phyloP scores from a whole-genome alignment of 2,797 vertebrate genomes.

The Microcaecilia unicolor region DNA sequence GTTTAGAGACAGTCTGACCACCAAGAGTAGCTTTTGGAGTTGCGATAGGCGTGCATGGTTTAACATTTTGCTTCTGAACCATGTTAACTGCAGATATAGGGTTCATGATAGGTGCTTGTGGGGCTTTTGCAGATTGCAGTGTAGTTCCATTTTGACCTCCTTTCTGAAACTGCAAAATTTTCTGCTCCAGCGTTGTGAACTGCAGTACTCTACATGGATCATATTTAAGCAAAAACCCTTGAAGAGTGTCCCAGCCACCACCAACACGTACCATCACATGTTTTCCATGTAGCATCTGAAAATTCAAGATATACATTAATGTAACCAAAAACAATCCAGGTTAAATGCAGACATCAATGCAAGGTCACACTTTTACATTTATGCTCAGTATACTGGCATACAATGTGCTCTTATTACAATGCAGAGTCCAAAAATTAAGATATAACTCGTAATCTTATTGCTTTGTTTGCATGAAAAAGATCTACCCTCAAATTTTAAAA shows the following conservation, averaged over 20 bases:
- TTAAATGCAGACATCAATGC: no score
- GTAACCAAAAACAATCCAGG: no score
- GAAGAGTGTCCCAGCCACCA: constrained; percentile 96
- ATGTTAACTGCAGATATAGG: constrained; percentile 71
- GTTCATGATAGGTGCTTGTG: constrained; percentile 79
- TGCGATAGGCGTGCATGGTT: constrained; percentile 5
- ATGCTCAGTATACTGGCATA: no score
- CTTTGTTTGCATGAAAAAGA: no score
- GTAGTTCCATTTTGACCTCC: constrained; percentile 52
- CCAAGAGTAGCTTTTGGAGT: neutral
- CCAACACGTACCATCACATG: constrained; percentile 98
- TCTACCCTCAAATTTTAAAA: no score
- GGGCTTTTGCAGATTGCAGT: constrained; percentile 37
- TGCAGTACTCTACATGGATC: constrained; percentile 87
- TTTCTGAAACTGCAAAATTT: constrained; percentile 91
- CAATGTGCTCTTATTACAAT: no score
- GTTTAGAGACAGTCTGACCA: constrained; percentile 16
- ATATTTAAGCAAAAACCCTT: constrained; percentile 88
- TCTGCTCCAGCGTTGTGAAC: constrained; percentile 94
- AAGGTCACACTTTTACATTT: no score
- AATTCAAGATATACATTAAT: no score
- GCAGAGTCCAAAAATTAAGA: no score
- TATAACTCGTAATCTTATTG: no score
- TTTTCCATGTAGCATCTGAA: constrained; percentile 94
- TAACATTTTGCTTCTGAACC: constrained; percentile 42